Percentiles rank a stretch among this genome's conserved stretches.
These are phyloP conservation scores for Cisticola juncidis DNA, from an alignment of 2,113 vertebrate genomes.

Conservation along the genomic window DNA sequence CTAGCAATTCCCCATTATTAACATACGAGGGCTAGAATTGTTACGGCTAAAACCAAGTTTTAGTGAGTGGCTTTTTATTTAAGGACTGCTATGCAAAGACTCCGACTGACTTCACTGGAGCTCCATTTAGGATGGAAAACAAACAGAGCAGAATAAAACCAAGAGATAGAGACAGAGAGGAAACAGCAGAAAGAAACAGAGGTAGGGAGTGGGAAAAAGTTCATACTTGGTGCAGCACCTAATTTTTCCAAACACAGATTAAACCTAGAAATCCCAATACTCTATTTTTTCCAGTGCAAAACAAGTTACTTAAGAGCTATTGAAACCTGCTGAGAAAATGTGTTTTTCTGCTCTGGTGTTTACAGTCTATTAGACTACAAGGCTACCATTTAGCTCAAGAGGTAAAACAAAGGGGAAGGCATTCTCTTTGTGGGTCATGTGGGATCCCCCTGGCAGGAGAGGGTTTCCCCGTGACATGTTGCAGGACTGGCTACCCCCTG, in stretches of 20 bases:
- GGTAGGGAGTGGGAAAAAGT: neutral
- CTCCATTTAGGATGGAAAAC: neutral
- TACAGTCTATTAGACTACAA: neutral
- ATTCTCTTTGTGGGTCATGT: fast-evolving
- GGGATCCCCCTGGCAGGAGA: fast-evolving
- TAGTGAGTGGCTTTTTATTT: neutral
- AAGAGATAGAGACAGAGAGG: neutral
- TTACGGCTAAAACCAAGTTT: neutral
- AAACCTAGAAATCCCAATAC: neutral
- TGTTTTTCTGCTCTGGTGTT: neutral
- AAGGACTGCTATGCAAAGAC: neutral
- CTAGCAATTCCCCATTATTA: neutral
- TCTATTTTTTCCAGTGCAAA: neutral
- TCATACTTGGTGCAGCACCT: neutral
- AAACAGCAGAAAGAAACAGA: neutral
- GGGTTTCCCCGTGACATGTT: neutral
- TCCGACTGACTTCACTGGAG: neutral
- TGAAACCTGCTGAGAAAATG: neutral
- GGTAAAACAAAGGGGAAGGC: neutral
- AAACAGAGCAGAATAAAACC: neutral
- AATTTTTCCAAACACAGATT: neutral
- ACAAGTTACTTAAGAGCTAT: neutral
- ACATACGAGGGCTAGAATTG: neutral
- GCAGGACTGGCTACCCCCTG: neutral
- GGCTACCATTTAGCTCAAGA: neutral